Conservation (phyloP, 2,113 vertebrate species). For the Limnothrissa miodon region DNA sequence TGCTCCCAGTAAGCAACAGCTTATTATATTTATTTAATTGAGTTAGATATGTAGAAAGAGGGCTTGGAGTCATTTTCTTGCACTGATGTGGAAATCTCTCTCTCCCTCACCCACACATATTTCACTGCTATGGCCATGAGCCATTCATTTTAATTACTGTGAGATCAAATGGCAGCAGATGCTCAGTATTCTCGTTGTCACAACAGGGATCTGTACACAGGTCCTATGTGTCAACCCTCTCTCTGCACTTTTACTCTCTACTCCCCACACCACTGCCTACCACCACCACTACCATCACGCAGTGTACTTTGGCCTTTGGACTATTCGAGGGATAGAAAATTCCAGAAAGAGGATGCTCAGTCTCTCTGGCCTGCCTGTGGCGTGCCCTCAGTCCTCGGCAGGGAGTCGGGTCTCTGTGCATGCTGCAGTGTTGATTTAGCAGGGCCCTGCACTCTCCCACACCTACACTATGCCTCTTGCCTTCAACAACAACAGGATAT, state of each 20-base stretch:
- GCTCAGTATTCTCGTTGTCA: not conserved
- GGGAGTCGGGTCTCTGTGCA: slow-evolving; percentile 1
- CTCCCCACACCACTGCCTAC: too few species aligned
- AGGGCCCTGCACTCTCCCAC: not conserved
- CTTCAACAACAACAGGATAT: slow-evolving; percentile 3
- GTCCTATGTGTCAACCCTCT: not conserved
- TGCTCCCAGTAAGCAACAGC: not conserved
- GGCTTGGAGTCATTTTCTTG: not conserved
- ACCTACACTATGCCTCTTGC: not conserved
- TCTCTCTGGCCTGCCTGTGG: slow-evolving; percentile 24
- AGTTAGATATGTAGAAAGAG: not conserved
- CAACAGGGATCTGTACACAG: not conserved
- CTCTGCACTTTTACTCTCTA: not conserved
- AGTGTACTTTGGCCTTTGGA: not conserved
- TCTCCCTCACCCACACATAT: not conserved
- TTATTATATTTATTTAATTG: not conserved
- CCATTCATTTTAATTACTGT: not conserved
- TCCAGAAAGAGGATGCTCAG: slow-evolving; percentile 10
- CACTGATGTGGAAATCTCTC: not conserved
- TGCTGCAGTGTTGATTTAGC: not conserved
- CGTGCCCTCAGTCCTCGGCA: slow-evolving; percentile 14
- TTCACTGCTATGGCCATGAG: not conserved
- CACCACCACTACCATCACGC: too few species aligned
- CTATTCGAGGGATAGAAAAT: not conserved
- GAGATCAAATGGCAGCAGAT: not conserved